Base-by-base conservation (phyloP, 2,113 vertebrate genomes). In the Ibidorhyncha struthersii region DNA sequence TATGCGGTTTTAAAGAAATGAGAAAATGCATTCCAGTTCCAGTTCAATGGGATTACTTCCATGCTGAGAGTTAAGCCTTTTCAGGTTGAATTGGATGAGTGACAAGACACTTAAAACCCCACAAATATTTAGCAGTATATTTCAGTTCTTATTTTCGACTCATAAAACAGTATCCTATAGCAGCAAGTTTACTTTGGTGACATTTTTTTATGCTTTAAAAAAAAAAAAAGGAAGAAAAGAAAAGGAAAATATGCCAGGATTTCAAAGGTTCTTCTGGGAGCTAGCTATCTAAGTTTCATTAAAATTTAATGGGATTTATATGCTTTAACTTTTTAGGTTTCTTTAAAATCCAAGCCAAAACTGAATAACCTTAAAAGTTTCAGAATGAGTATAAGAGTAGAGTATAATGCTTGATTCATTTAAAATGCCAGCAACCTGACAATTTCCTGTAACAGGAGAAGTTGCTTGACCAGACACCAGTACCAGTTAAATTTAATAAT, bases 61-160 rank as follows among this genome's bases (percentile, higher is more conserved):
- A 95, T 34, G 59, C 90, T 95, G 93, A 86, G 77, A 92, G 71
- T 55, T 94, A 94, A 96, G 93, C 87, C 82, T 90, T 92, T 96
- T 53, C 30, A 73, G 85, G 86, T 67, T 84, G 65, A 96, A 91
- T 63, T 97, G 94, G 77, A 94, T 88, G 71, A 93, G 58, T 90
- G 90, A 90, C 82, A 94, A 96, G 87, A 94, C 79, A 94, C 53
- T 94, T 89, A 87, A 95, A 95, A 82, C 22, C 52, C 62, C 59
- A 76, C 90, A 96, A 94, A 70, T 84, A 94, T 89, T 82, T 92
- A 94, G 77, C 67, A 90, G 43, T 79, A 53, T 77, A 93, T 88
- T 96, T 93, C 58, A 95, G 50, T 49, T 90, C 88, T 88, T 76
- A 88, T 92, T 96, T 96, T 93, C 93, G 82, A 88, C 74, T 82